Evolutionary conservation across 2,797 vertebrate genomes (phyloP).

Genomic region (Notolepis coatsorum): DNA sequence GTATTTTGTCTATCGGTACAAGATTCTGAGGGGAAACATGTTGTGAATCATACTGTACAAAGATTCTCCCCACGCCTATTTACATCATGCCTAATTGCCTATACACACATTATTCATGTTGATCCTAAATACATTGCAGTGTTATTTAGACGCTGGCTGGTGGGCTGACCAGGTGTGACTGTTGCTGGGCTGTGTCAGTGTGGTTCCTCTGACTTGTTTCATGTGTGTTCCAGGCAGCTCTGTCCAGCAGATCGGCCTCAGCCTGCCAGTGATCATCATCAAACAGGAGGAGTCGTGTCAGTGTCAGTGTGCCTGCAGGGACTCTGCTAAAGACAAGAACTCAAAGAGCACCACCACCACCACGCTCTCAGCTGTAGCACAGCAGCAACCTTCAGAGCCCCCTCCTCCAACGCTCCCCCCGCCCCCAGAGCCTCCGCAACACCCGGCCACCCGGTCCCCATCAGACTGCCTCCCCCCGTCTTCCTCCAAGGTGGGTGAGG

Average conservation of each 20-base stretch:
- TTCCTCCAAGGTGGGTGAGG: constrained; percentile 72
- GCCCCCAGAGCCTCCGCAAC: constrained; percentile 70
- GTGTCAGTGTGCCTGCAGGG: constrained; percentile 97
- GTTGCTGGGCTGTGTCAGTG: too few species aligned
- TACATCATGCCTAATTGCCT: too few species aligned
- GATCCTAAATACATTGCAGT: too few species aligned
- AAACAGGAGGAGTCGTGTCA: constrained; percentile 99
- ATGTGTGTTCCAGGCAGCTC: constrained; percentile 85
- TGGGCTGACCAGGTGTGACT: too few species aligned
- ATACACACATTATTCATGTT: too few species aligned
- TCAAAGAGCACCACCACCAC: constrained; percentile 79
- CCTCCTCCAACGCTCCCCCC: constrained; percentile 58
- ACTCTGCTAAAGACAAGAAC: constrained; percentile 91
- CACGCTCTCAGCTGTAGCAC: constrained; percentile 36
- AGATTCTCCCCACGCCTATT: too few species aligned
- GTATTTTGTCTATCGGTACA: too few species aligned
- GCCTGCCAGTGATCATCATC: constrained; percentile 98
- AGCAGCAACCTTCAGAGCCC: constrained; percentile 53
- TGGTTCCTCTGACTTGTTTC: background rate
- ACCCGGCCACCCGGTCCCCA: constrained; percentile 55
- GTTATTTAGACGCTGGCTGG: too few species aligned
- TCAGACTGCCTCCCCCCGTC: constrained; percentile 62
- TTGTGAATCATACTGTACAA: too few species aligned
- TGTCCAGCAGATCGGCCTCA: constrained; percentile 97
- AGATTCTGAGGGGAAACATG: too few species aligned